Percentiles rank a stretch among this genome's conserved stretches.
These are phyloP conservation scores for Lasioglossum vierecki DNA, from an alignment of 2,888 invertebrate species.

Conservation along the genomic window DNA sequence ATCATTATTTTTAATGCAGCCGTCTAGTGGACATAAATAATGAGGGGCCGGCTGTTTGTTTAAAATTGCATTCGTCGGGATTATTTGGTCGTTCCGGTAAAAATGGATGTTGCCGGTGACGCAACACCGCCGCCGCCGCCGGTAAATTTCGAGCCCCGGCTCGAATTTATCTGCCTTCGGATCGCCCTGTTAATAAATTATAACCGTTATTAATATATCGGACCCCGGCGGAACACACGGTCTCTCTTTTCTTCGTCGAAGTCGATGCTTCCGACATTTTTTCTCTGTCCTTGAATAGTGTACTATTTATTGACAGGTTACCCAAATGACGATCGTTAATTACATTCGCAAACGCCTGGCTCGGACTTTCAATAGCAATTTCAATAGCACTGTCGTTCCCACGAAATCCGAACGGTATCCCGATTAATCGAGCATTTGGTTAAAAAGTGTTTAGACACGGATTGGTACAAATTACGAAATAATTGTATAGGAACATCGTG, in stretches of 20 bases:
- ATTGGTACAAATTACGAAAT: not conserved
- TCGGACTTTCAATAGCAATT: not conserved
- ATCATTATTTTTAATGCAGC: slow-evolving; percentile 56
- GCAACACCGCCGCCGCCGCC: not conserved
- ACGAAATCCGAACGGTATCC: not conserved
- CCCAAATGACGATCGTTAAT: not conserved
- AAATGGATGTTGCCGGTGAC: slow-evolving; percentile 36
- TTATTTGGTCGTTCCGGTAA: slow-evolving; percentile 47
- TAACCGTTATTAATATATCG: slow-evolving; percentile 25
- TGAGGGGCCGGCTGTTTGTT: slow-evolving; percentile 48
- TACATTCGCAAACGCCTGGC: not conserved
- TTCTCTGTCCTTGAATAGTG: not conserved
- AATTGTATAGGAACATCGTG: not conserved
- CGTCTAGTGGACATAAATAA: slow-evolving; percentile 58
- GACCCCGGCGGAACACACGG: not conserved
- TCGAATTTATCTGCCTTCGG: slow-evolving; percentile 27
- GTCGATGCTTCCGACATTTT: not conserved
- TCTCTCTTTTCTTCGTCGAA: not conserved
- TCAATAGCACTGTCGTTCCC: not conserved
- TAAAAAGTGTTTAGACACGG: not conserved
- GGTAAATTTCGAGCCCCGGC: slow-evolving; percentile 15
- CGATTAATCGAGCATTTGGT: not conserved
- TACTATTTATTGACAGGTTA: not conserved
- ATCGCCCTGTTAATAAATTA: slow-evolving; percentile 32
- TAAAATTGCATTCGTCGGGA: slow-evolving; percentile 50